phyloP scores from a whole-genome alignment of 2,888 invertebrate species.

The Chalcis sispes region DNA sequence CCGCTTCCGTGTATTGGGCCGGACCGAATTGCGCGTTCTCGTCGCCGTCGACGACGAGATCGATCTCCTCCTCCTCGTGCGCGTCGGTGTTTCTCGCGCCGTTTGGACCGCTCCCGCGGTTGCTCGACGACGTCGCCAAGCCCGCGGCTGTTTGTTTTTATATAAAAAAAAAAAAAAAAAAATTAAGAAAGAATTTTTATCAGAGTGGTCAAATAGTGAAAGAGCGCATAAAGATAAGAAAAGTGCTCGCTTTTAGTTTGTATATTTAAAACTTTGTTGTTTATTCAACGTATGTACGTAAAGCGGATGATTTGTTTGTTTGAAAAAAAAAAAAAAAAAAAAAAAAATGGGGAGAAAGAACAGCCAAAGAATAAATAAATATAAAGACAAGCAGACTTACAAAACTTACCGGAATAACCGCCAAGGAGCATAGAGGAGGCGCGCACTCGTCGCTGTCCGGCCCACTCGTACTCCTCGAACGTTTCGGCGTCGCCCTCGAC shows the following conservation, averaged over 20 bases:
- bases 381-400: no score
- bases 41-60: slow-evolving; percentile 91
- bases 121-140: slow-evolving; percentile 74
- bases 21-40: slow-evolving; percentile 90
- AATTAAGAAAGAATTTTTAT: no score
- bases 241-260: no score
- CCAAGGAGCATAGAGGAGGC: slow-evolving; percentile 84
- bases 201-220: no score
- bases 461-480: slow-evolving; percentile 94
- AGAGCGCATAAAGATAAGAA: no score
- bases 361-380: no score
- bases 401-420: slow-evolving; percentile 78
- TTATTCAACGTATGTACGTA: no score
- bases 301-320: slow-evolving; percentile 66
- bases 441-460: slow-evolving; percentile 89
- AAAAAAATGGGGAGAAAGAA: background rate
- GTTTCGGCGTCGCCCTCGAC: slow-evolving; percentile 83
- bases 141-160: slow-evolving; percentile 69
- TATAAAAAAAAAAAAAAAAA: no score
- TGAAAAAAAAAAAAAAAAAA: no score
- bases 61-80: slow-evolving; percentile 84
- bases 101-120: slow-evolving; percentile 60
- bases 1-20: slow-evolving; percentile 89
- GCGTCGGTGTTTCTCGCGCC: slow-evolving; percentile 62
- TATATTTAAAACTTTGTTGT: no score